phyloP scores from a whole-genome alignment of 1,140 invertebrate genomes.

The Antheraea pernyi region DNA sequence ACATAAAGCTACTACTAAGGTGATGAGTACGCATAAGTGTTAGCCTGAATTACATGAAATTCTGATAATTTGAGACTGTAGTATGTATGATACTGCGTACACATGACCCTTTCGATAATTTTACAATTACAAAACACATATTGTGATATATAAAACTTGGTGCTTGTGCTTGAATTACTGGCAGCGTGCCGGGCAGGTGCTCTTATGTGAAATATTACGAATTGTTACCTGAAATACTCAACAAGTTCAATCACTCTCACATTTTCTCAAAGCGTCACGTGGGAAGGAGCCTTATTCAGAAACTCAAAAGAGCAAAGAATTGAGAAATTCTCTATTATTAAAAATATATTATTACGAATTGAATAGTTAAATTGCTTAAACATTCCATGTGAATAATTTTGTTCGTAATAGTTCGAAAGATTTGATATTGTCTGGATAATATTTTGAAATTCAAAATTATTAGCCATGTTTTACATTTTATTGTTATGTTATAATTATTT shows the following conservation, averaged over 20 bases:
- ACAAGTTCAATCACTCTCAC: conserved; percentile 48
- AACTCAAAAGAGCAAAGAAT: not conserved
- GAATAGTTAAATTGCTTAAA: conserved; percentile 11
- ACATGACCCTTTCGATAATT: conserved; percentile 63
- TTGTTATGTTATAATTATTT: no score
- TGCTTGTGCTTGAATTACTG: conserved; percentile 77
- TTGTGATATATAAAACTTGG: conserved; percentile 76
- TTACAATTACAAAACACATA: conserved; percentile 75
- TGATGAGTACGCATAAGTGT: conserved; percentile 52
- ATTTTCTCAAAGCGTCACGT: conserved; percentile 37
- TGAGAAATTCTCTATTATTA: not conserved
- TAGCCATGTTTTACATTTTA: no score
- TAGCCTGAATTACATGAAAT: conserved; percentile 19
- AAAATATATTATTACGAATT: not conserved
- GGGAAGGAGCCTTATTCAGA: conserved; percentile 33
- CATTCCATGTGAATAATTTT: conserved; percentile 8
- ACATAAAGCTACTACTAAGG: conserved; percentile 76
- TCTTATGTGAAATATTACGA: conserved; percentile 74
- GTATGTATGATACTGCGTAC: conserved; percentile 37
- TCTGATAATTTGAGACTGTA: not conserved
- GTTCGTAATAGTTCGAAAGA: conserved; percentile 1
- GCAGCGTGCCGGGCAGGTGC: conserved; percentile 78
- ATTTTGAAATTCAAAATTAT: not conserved
- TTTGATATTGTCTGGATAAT: not conserved
- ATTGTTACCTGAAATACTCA: conserved; percentile 70